Evolutionary conservation across 2,888 invertebrate genomes (phyloP), one percentile per base, ranked within the genome.

Genomic region (Synergus laeviventris): DNA sequence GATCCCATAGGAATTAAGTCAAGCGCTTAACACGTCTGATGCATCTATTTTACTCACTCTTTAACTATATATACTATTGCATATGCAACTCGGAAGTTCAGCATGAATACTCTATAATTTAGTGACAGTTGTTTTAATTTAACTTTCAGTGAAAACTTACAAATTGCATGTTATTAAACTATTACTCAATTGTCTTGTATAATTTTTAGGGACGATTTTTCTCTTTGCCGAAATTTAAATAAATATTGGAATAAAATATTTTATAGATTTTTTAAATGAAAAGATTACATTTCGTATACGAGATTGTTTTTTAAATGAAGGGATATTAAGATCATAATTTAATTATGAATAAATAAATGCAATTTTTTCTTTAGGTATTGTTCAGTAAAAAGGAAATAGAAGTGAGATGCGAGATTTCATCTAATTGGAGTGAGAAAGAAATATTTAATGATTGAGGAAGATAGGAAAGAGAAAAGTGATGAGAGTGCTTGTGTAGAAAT

Each of bases 1-100:
- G 70, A 70, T 49, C 70, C 70, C 49, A 31, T 36, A 70, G 31
- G 45, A 66, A 66, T 45, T 45, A 45, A 70, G 31, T 70, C 70
- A 4, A 70, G n/a, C 31, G 7, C 31, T 70, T 36, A 49, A 18
- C 49, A 70, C 70, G 31, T 66, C 31, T 70, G 49, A 70, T 49
- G 49, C 45, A 70, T 70, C 24, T n/a, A 9, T 31, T 38, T 5
- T 39, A 12, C 9, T n/a, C 18, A 38, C 62, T 62, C 38, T 38
- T 18, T 36, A 36, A 49, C 11, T 3, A 49, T 31, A 31, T 31
- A 3, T 31, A 31, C 31, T 31, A 31, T 31, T 31, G 5, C 0
- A 31, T 14, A 16, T 21, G 14, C 36, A 31, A 49, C 70, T 36
- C 31, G 70, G 31, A 70, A 49, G 45, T 49, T 70, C 31, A 0